phyloP scores from a whole-genome alignment of 2,113 vertebrate species.

The Talpa occidentalis region DNA sequence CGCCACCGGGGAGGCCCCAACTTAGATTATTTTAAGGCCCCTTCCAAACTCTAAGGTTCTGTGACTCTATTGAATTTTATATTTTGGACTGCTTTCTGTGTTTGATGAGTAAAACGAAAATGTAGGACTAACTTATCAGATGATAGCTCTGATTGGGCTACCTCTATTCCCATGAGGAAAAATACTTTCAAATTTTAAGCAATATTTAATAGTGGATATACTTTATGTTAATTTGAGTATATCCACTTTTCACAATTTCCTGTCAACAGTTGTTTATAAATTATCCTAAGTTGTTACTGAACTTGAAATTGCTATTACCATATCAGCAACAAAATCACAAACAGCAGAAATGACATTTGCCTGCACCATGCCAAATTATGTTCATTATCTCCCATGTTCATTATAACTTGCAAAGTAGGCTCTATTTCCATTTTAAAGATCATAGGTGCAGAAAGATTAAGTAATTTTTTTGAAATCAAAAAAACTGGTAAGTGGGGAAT shows the following conservation, averaged over 20 bases:
- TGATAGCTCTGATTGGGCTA: not conserved
- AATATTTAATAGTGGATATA: not conserved
- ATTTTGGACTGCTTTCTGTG: not conserved
- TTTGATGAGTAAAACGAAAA: conserved; percentile 27
- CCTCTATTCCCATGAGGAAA: conserved; percentile 15
- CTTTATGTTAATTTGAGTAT: conserved; percentile 18
- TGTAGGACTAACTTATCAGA: not conserved
- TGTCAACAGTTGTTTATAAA: not conserved
- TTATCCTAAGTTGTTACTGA: conserved; percentile 9
- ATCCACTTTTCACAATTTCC: conserved; percentile 15
- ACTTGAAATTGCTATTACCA: not conserved
- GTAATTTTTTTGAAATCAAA: conserved; percentile 5
- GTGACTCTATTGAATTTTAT: conserved; percentile 1
- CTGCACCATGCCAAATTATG: not conserved
- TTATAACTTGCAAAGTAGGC: not conserved
- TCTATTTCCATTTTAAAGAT: conserved; percentile 61
- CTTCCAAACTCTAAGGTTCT: conserved; percentile 18
- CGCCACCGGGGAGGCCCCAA: not conserved
- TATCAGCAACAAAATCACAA: not conserved
- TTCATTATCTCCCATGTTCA: not conserved
- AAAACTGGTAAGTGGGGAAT: not conserved
- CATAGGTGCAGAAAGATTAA: conserved; percentile 42
- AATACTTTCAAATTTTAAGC: conserved; percentile 49
- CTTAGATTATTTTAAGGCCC: conserved; percentile 32
- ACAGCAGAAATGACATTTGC: not conserved